phyloP scores from a whole-genome alignment of 2,797 vertebrate genomes.

The Chrysocyon brachyurus region DNA sequence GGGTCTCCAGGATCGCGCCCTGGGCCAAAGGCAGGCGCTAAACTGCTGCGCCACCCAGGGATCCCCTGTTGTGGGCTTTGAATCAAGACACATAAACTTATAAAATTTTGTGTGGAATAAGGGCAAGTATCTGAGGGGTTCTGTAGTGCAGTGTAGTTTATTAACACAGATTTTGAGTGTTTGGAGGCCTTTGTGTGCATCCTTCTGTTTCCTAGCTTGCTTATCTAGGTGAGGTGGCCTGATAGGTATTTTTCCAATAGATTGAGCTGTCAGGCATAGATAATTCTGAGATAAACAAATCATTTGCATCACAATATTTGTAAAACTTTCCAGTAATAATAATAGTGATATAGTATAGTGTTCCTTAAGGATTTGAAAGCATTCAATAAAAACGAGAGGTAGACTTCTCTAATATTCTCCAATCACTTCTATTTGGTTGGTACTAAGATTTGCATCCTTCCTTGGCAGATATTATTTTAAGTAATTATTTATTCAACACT shows the following conservation, averaged over 20 bases:
- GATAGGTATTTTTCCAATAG: neutral
- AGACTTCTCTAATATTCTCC: neutral
- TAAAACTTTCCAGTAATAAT: neutral
- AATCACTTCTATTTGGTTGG: neutral
- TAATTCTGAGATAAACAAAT: neutral
- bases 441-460: neutral
- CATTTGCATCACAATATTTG: neutral
- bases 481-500: conserved; percentile 9
- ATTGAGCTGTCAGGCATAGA: neutral
- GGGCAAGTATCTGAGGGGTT: neutral
- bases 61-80: neutral
- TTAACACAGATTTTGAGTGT: neutral
- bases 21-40: too few species aligned
- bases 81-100: neutral
- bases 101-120: conserved; percentile 34
- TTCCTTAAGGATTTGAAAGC: neutral
- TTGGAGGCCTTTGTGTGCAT: neutral
- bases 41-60: too few species aligned
- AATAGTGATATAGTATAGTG: neutral
- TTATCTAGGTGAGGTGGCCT: neutral
- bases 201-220: neutral
- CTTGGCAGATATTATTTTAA: conserved; percentile 1
- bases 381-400: neutral
- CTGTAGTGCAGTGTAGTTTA: neutral
- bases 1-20: too few species aligned